A percentile compares a stretch with the other conserved stretches of the same genome.
Evolutionary conservation across 2,113 vertebrate species (phyloP).

Genomic region (Pan paniscus): DNA sequence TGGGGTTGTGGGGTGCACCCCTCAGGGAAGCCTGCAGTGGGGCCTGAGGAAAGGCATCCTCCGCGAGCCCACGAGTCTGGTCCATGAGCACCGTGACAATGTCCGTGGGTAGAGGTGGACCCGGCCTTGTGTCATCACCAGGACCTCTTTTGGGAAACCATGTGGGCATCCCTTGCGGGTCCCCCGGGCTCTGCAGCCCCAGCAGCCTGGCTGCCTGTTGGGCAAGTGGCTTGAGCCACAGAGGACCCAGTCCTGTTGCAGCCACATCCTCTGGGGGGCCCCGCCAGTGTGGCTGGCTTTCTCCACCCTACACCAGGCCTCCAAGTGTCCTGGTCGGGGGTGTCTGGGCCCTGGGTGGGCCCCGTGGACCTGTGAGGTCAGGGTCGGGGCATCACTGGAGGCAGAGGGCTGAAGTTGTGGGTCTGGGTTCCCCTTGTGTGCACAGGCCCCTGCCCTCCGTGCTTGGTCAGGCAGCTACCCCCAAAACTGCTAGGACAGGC

Average conservation of each 20-base stretch:
- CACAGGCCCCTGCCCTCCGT: too few species aligned
- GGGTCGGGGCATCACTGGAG: background rate
- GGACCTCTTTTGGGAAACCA: background rate
- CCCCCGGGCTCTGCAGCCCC: too few species aligned
- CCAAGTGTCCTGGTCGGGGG: too few species aligned
- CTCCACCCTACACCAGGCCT: background rate
- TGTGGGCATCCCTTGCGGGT: accelerated
- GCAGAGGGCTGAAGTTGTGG: background rate
- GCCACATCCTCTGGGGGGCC: background rate
- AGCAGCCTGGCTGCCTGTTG: accelerated
- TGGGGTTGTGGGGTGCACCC: too few species aligned
- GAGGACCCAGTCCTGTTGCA: accelerated
- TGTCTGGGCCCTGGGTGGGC: background rate
- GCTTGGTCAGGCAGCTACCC: background rate
- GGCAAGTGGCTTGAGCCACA: too few species aligned
- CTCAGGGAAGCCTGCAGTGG: background rate
- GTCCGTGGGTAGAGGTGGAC: accelerated
- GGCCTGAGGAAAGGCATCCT: accelerated
- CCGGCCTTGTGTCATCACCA: background rate
- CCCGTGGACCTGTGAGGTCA: background rate
- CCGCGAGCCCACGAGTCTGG: accelerated
- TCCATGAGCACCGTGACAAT: background rate
- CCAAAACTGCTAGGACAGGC: background rate
- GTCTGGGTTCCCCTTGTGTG: background rate
- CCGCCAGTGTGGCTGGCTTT: background rate